Evolutionary conservation across 2,113 vertebrate species (phyloP), one percentile per base, ranked within the genome.

Genomic region (Polyodon spathula): DNA sequence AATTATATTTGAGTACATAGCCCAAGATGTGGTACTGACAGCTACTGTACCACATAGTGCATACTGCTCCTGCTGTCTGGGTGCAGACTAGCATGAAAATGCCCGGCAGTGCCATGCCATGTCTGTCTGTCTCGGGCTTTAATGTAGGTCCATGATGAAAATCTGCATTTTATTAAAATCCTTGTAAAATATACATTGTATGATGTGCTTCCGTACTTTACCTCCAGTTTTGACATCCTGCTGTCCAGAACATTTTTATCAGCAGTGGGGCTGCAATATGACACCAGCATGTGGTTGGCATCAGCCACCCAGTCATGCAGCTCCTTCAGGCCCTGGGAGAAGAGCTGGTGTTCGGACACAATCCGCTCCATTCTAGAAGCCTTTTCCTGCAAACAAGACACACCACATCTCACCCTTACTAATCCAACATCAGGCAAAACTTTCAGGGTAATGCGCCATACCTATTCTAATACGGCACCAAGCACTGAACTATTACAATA

Each of bases 241-340:
- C 89, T 89, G 64, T 97, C 92, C 64, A 99, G 81, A 62, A 94
- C 84, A 0, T 82, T 85, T 68, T 95, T 97, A 76, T 97, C 92
- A 0, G 90, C 85, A 0, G 91, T 94, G 4, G 92, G 84, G 66
- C 86, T 88, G 68, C 81, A 84, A 67, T 95, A 99, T 3, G 88
- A 90, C 64, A 84, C 80, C 54, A 99, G 81, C 80, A 91, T 79
- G 66, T 90, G 87, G 61, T 93, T 74, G 2, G 91, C 80, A 42
- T 97, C 93, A 16, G 81, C 83, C 74, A 95, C 79, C 96, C 96
- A 98, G 66, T 93, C 90, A 68, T 97, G 92, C 7, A 99, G 88
- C 57, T 97, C 94, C 62, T 89, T 92, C 27, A 93, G 61, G 37
- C 86, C 88, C 1, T 92, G 85, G 0, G 85, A 90, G 82, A 97